A percentile compares a stretch with the other conserved stretches of the same genome.
These are phyloP conservation scores for Pardalotus punctatus DNA, from an alignment of 2,113 vertebrate genomes.

Conservation along the genomic window DNA sequence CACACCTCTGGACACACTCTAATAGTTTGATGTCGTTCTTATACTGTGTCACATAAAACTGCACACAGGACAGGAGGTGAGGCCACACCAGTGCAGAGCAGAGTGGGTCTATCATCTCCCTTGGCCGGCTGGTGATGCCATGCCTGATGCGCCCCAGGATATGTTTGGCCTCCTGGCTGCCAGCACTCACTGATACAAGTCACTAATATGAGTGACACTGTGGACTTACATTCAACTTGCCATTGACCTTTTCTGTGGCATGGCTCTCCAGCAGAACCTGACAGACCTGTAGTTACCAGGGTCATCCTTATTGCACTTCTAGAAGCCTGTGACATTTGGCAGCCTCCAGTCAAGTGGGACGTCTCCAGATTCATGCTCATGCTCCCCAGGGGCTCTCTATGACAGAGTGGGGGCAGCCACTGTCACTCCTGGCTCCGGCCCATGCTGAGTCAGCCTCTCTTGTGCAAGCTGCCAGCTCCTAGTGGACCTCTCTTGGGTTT, in stretches of 20 bases:
- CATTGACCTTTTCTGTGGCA: rapidly evolving
- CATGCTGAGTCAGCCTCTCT: neutral
- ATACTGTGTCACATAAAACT: neutral
- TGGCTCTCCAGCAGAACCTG: neutral
- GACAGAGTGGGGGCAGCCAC: neutral
- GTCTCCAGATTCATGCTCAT: neutral
- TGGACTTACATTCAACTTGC: neutral
- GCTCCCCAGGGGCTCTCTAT: neutral
- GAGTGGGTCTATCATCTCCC: neutral
- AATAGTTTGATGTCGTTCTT: neutral
- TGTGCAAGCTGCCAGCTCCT: neutral
- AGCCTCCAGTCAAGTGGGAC: neutral
- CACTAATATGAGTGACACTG: neutral
- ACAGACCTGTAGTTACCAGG: neutral
- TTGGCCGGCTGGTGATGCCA: rapidly evolving
- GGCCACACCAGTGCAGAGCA: neutral
- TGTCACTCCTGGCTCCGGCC: neutral
- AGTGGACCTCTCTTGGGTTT: neutral
- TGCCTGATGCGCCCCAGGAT: neutral
- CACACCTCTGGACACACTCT: neutral
- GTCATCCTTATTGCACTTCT: neutral
- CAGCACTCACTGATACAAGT: neutral
- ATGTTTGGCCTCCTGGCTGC: neutral
- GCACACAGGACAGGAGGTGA: neutral
- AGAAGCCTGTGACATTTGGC: neutral